These are phyloP conservation scores for Sebastes diploproa DNA, from an alignment of 2,797 vertebrate species.

Conservation along the genomic window DNA sequence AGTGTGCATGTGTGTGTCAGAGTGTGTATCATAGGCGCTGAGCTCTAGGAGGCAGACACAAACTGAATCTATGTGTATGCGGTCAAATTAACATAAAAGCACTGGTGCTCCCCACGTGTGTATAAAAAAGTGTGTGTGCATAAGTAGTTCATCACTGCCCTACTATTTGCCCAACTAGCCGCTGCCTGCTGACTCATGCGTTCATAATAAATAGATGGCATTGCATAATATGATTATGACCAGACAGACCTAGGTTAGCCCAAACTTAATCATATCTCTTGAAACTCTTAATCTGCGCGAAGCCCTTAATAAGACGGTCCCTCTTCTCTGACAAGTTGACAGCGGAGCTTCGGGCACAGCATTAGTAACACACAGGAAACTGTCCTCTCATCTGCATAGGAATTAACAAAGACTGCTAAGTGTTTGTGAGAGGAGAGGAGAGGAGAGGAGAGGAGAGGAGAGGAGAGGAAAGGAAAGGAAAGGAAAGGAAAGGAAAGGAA, in stretches of 20 bases:
- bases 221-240: conserved; percentile 77
- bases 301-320: conserved; percentile 55
- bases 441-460: background rate
- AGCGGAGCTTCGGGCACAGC: conserved; percentile 55
- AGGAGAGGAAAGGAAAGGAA: background rate
- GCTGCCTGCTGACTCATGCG: conserved; percentile 73
- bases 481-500: background rate
- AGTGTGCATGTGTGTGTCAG: conserved; percentile 22
- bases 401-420: conserved; percentile 48
- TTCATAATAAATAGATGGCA: conserved; percentile 68
- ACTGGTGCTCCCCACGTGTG: conserved; percentile 8
- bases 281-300: conserved; percentile 66
- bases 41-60: conserved; percentile 15
- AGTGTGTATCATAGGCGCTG: conserved; percentile 16
- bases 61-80: conserved; percentile 10
- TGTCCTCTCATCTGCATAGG: conserved; percentile 59
- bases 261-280: conserved; percentile 56
- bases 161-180: conserved; percentile 35
- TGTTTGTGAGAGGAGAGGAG: conserved; percentile 14
- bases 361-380: conserved; percentile 61
- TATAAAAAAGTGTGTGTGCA: background rate
- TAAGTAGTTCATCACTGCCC: conserved; percentile 19
- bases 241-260: conserved; percentile 53
- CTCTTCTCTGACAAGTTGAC: conserved; percentile 55
- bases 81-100: conserved; percentile 43